Evolutionary conservation across 2,113 vertebrate genomes (phyloP).

Genomic region (Hyaena hyaena): DNA sequence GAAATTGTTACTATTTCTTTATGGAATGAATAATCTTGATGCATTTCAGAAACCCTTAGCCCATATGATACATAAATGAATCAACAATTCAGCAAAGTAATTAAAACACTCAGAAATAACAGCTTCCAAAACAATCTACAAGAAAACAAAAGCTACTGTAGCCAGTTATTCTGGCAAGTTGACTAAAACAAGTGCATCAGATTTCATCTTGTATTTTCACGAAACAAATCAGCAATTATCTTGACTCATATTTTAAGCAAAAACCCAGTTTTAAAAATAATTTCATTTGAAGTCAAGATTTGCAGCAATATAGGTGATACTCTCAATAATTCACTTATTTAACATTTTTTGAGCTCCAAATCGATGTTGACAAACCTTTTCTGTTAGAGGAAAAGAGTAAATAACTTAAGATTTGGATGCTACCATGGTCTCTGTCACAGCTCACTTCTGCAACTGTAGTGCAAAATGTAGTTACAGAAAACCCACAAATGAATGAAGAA

Average conservation of each 20-base stretch:
- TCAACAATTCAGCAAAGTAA: not conserved
- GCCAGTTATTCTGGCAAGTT: not conserved
- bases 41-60: not conserved
- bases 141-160: not conserved
- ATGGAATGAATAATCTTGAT: not conserved
- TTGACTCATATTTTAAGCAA: constrained; percentile 8
- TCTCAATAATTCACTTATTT: not conserved
- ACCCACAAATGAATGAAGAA: not conserved
- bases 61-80: not conserved
- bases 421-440: not conserved
- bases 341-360: not conserved
- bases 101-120: not conserved
- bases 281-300: not conserved
- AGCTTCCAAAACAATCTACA: not conserved
- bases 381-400: not conserved
- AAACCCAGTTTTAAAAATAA: not conserved
- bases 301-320: not conserved
- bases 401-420: not conserved
- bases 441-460: not conserved
- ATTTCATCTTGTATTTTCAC: not conserved
- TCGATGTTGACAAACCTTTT: not conserved
- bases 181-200: not conserved
- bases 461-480: not conserved
- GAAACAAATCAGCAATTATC: not conserved
- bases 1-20: not conserved